Conservation (phyloP, 2,797 vertebrate species). For the Harpagifer antarcticus region DNA sequence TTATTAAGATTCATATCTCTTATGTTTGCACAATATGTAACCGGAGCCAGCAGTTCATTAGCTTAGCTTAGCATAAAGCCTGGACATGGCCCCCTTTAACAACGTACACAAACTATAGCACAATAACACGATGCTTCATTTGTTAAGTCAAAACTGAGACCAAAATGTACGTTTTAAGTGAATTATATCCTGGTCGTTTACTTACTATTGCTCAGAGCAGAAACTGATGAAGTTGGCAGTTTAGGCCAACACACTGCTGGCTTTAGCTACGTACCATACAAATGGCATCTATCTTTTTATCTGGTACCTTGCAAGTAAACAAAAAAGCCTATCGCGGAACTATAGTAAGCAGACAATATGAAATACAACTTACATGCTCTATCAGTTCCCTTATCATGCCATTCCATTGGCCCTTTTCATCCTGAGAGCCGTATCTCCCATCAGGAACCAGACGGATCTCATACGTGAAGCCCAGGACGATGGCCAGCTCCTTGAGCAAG, state of each 20-base stretch:
- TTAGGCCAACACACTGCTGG: slow-evolving; percentile 3
- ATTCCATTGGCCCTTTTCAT: slow-evolving; percentile 99
- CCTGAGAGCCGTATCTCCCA: slow-evolving; percentile 94
- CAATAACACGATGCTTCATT: too few relatives aligned
- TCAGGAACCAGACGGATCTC: slow-evolving; percentile 97
- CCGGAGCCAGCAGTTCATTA: background rate
- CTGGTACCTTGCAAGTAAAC: background rate
- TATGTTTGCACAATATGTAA: background rate
- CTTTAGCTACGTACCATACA: background rate
- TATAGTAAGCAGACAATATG: background rate
- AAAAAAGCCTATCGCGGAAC: background rate
- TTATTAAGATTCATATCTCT: background rate
- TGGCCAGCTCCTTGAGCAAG: slow-evolving; percentile 94
- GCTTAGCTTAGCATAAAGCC: slow-evolving; percentile 14
- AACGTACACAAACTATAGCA: too few relatives aligned
- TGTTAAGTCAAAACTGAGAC: too few relatives aligned
- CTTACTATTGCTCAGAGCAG: too few relatives aligned
- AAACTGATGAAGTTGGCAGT: too few relatives aligned
- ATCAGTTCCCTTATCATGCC: slow-evolving; percentile 98
- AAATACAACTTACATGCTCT: slow-evolving; percentile 93
- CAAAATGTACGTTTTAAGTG: too few relatives aligned
- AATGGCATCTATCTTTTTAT: background rate
- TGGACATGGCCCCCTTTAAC: too few relatives aligned
- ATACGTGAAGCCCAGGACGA: slow-evolving; percentile 94
- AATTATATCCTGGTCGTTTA: too few relatives aligned